Evolutionary conservation across 2,888 invertebrate genomes (phyloP), one percentile per base, ranked within the genome.

Genomic region (Leucophenga maculata): DNA sequence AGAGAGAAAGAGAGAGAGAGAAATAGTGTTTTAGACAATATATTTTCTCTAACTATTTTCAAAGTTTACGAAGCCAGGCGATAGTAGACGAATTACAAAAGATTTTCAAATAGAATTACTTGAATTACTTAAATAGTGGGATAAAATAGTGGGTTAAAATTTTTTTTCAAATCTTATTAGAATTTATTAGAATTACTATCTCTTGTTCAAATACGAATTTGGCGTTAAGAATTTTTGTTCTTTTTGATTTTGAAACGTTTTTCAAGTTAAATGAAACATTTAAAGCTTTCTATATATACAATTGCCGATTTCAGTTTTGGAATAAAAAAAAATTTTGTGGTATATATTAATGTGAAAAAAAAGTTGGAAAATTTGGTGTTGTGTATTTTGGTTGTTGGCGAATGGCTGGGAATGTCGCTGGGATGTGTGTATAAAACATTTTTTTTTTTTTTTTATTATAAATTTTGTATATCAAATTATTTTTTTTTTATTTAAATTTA

Each of bases 31-130:
- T 75, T 75, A 82, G 18, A 39, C 26, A 60, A 14, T 60, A 8
- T 8, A 13, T 32, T 32, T 39, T 39, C 20, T 39, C 39, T 57
- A 14, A 57, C 54, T 6, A 46, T 57, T 14, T 57, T 67, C 6
- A 18, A 20, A 20, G 6, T 20, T 54, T 77, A 77, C 74, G 74
- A 80, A 80, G 80, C 83, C 80, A 83, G 78, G 83, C 83, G 80
- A 83, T 82, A 73, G 76, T 79, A 83, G 82, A 78, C 80, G 75
- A 79, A 82, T 72, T 71, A 69, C 74, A 75, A 71, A n/a, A 18
- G 39, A 13, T 26, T 57, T 57, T 57, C n/a, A 14, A 39, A 39
- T 39, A 39, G 39, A 39, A 39, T 39, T 39, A 39, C 39, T 26
- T 26, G 26, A 26, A 26, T 39, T 39, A 39, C 39, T 11, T 39